Percentiles rank a stretch among this genome's conserved stretches.
Conservation (phyloP, 2,888 invertebrate species). For the Watsonalla binaria region DNA sequence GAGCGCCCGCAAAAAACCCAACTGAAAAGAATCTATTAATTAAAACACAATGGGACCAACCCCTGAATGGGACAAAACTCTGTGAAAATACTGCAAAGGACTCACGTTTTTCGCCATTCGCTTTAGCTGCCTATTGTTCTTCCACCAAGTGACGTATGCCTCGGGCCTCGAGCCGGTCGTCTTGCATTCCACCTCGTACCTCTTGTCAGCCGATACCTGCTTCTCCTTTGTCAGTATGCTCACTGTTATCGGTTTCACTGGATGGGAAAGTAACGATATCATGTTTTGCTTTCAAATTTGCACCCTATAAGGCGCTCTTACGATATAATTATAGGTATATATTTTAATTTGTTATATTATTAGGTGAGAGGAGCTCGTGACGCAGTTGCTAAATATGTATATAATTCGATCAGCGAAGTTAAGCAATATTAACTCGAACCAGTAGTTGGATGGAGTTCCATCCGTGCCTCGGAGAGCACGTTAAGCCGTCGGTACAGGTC, state of each 20-base stretch:
- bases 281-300: background rate
- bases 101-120: constrained; percentile 83
- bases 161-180: constrained; percentile 92
- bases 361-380: too few species aligned
- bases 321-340: too few species aligned
- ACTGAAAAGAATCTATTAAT: constrained; percentile 60
- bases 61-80: constrained; percentile 38
- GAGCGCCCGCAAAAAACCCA: constrained; percentile 22
- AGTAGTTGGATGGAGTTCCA: too few species aligned
- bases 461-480: too few species aligned
- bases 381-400: too few species aligned
- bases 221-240: constrained; percentile 90
- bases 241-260: constrained; percentile 92
- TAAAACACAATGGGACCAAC: constrained; percentile 45
- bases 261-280: constrained; percentile 29
- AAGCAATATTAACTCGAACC: too few species aligned
- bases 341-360: too few species aligned
- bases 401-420: too few species aligned
- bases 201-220: constrained; percentile 90
- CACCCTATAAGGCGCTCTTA: background rate
- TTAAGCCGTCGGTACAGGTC: too few species aligned
- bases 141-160: constrained; percentile 94
- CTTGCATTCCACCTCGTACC: constrained; percentile 92
- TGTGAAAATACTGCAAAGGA: constrained; percentile 18
- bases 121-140: constrained; percentile 88